These are phyloP conservation scores for Rhinatrema bivittatum DNA, from an alignment of 2,797 vertebrate genomes.

Conservation along the genomic window DNA sequence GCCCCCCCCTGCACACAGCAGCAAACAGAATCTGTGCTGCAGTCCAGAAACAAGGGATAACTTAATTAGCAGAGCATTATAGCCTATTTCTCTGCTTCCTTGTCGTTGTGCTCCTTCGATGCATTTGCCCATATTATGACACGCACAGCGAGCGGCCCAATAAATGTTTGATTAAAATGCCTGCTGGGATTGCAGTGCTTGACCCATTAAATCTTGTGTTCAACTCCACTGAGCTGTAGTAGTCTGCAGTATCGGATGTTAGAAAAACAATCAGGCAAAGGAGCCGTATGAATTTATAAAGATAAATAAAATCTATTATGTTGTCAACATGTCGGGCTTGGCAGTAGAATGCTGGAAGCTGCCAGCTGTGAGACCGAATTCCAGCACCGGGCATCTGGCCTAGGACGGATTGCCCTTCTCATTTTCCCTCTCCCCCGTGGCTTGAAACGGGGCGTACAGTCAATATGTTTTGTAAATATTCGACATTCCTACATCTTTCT, in stretches of 20 bases:
- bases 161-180: background rate
- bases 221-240: background rate
- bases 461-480: too few species aligned
- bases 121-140: background rate
- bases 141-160: background rate
- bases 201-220: fast-evolving
- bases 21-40: constrained; percentile 15
- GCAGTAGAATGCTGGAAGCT: background rate
- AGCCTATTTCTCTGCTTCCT: constrained; percentile 16
- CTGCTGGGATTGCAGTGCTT: background rate
- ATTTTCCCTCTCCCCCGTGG: too few species aligned
- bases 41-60: constrained; percentile 25
- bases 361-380: too few species aligned
- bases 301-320: background rate
- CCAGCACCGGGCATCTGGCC: too few species aligned
- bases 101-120: background rate
- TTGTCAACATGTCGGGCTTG: background rate
- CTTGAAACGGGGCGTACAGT: too few species aligned
- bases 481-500: too few species aligned
- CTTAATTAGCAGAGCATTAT: constrained; percentile 30
- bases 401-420: too few species aligned
- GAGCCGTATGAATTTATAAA: background rate
- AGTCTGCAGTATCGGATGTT: background rate
- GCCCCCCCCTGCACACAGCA: constrained; percentile 19
- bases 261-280: too few species aligned